Evolutionary conservation across 2,888 invertebrate species (phyloP).

Genomic region (Andrena minutula): DNA sequence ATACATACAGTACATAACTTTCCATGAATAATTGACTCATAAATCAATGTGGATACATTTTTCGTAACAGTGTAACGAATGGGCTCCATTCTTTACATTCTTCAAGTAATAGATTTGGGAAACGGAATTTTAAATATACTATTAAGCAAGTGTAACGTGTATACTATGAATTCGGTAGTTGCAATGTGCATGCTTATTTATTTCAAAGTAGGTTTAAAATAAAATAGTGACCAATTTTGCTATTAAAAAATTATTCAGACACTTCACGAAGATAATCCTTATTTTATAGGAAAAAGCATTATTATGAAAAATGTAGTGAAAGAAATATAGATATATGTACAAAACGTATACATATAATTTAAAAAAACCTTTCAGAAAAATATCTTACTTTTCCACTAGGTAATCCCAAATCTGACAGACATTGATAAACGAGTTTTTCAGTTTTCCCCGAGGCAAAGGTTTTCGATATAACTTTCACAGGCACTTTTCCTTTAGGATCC

Average conservation of each 20-base stretch:
- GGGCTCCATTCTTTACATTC: neutral
- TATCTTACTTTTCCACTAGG: constrained; percentile 85
- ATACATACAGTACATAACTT: neutral
- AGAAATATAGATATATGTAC: no score
- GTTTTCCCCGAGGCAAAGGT: constrained; percentile 91
- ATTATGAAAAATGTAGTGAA: neutral
- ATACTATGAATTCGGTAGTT: no score
- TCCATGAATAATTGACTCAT: constrained; percentile 1
- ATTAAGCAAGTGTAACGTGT: neutral
- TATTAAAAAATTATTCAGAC: no score
- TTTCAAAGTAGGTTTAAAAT: no score
- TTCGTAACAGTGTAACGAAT: constrained; percentile 5
- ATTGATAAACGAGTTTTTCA: constrained; percentile 89
- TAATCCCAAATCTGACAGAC: constrained; percentile 88
- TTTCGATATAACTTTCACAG: constrained; percentile 88
- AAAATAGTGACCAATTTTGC: no score
- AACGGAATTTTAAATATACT: neutral
- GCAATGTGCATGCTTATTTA: no score
- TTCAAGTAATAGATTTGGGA: neutral
- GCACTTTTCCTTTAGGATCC: constrained; percentile 89
- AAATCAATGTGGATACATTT: constrained; percentile 21
- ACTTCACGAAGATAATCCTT: no score
- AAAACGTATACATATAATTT: no score
- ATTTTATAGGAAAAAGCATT: no score
- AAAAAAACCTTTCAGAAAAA: neutral